A percentile compares a stretch with the other conserved stretches of the same genome.
Conservation (phyloP, 2,888 invertebrate genomes). For the Chloroclystis v-ata region DNA sequence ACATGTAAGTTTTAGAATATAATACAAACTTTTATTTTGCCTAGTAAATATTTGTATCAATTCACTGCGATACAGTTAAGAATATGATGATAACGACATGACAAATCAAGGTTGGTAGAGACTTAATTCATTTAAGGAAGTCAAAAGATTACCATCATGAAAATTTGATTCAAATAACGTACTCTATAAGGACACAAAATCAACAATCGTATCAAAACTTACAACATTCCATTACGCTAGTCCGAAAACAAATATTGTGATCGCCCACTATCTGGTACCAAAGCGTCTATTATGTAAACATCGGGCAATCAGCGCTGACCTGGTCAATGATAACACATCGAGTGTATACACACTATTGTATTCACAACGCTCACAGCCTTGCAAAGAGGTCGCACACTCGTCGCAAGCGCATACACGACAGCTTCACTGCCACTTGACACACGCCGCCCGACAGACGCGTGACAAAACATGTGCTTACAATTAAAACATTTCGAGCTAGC, state of each 20-base stretch:
- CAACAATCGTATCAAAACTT: no score
- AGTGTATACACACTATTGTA: constrained; percentile 8
- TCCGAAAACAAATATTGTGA: constrained; percentile 7
- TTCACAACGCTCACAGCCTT: constrained; percentile 36
- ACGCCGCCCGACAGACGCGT: constrained; percentile 25
- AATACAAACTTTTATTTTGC: no score
- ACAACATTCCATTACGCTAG: neutral
- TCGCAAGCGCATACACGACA: constrained; percentile 37
- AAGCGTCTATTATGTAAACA: constrained; percentile 20
- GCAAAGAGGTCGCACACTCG: constrained; percentile 41
- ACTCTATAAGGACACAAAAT: no score
- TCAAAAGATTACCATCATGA: no score
- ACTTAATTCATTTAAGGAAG: no score
- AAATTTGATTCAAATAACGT: no score
- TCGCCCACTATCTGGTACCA: constrained; percentile 15
- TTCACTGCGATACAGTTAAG: no score
- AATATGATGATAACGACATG: no score
- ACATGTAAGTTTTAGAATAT: no score
- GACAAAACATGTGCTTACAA: constrained; percentile 71
- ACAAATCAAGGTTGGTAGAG: no score
- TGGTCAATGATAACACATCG: constrained; percentile 22
- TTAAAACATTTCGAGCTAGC: constrained; percentile 66
- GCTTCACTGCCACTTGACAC: constrained; percentile 27
- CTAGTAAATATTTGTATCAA: no score
- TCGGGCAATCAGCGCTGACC: constrained; percentile 19